phyloP scores from a whole-genome alignment of 2,113 vertebrate species.

The Hepsetus odoe region DNA sequence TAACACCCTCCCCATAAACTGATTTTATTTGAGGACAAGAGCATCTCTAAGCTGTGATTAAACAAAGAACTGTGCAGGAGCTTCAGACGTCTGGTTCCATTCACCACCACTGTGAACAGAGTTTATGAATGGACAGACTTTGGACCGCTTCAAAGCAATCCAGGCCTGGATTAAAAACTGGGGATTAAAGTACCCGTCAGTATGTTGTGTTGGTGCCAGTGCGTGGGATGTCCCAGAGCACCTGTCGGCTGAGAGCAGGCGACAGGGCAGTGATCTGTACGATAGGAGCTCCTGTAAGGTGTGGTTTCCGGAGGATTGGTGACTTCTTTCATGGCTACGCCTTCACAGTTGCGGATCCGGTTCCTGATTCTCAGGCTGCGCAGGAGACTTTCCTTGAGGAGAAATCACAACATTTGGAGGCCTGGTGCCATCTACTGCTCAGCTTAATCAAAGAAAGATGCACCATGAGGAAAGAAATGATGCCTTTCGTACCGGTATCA shows the following conservation, averaged over 20 bases:
- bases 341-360: slow-evolving; percentile 35
- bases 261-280: slow-evolving; percentile 15
- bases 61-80: no score
- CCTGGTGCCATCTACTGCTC: slow-evolving; percentile 15
- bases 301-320: slow-evolving; percentile 46
- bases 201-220: slow-evolving; percentile 63
- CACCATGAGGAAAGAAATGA: no score
- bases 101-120: no score
- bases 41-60: no score
- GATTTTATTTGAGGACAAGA: no score
- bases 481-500: slow-evolving; percentile 39
- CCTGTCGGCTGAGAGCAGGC: rapidly evolving
- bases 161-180: neutral
- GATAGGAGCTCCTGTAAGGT: slow-evolving; percentile 44
- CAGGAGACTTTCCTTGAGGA: slow-evolving; percentile 47
- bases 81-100: no score
- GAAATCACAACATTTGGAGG: neutral
- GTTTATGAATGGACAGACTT: neutral
- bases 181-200: slow-evolving; percentile 60
- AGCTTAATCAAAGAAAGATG: neutral
- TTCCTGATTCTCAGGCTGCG: slow-evolving; percentile 35
- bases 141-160: neutral
- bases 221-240: slow-evolving; percentile 34
- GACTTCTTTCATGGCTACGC: slow-evolving; percentile 57
- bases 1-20: no score